Percentiles rank a stretch among this genome's conserved stretches.
Conservation (phyloP, 1,140 invertebrate species). For the Marisa cornuarietis region DNA sequence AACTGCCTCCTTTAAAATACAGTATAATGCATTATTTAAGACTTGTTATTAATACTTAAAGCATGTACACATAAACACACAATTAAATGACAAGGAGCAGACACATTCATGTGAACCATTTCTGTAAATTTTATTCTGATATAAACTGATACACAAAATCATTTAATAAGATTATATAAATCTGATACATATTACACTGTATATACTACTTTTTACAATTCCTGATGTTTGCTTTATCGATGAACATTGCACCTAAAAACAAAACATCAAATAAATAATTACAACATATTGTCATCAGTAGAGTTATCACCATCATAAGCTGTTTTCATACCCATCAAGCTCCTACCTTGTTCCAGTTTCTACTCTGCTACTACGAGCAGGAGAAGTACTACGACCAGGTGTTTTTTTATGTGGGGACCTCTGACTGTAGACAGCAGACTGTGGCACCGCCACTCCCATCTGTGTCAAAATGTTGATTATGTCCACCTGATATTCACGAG, state of each 20-base stretch:
- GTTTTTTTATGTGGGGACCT: constrained; percentile 17
- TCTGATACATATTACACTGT: too few relatives aligned
- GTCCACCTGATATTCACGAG: constrained; percentile 48
- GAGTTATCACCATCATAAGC: not conserved
- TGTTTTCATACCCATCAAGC: not conserved
- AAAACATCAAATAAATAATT: not conserved
- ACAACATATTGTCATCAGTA: not conserved
- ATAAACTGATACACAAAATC: too few relatives aligned
- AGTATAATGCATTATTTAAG: too few relatives aligned
- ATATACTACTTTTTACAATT: not conserved
- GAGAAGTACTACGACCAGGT: not conserved
- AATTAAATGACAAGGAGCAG: too few relatives aligned
- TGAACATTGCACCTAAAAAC: not conserved
- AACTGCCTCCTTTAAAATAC: too few relatives aligned
- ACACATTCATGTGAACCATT: too few relatives aligned
- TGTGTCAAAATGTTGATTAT: constrained; percentile 51
- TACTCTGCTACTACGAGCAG: constrained; percentile 17
- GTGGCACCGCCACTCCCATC: constrained; percentile 50
- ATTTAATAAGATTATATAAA: too few relatives aligned
- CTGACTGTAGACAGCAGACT: not conserved
- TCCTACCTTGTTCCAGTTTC: not conserved
- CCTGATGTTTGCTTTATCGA: not conserved
- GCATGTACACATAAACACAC: too few relatives aligned
- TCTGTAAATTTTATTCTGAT: too few relatives aligned
- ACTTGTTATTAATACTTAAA: too few relatives aligned